A percentile compares a stretch with the other conserved stretches of the same genome.
Evolutionary conservation across 2,888 invertebrate species (phyloP).

Genomic region (Syrphus vitripennis): DNA sequence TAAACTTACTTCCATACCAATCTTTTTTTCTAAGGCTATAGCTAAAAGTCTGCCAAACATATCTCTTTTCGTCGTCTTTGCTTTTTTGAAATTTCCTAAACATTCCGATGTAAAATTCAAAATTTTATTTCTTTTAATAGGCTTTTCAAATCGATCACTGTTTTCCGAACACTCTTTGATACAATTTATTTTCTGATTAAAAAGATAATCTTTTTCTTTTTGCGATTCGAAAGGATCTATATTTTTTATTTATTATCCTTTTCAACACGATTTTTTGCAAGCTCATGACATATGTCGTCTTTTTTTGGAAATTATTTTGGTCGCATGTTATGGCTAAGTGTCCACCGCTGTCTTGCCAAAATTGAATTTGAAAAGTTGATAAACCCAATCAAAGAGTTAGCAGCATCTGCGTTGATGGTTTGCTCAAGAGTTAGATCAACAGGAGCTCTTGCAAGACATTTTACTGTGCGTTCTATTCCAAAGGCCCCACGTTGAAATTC

Average conservation of each 20-base stretch:
- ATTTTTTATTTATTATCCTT: constrained; percentile 6
- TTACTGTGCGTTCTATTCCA: too few relatives aligned
- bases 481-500: constrained; percentile 13
- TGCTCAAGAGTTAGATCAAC: too few relatives aligned
- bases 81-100: too few relatives aligned
- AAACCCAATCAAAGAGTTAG: too few relatives aligned
- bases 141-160: background rate
- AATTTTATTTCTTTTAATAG: background rate
- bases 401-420: too few relatives aligned
- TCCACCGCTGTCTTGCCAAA: too few relatives aligned
- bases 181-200: background rate
- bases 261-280: background rate
- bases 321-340: too few relatives aligned
- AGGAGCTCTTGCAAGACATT: too few relatives aligned
- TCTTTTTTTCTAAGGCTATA: constrained; percentile 25
- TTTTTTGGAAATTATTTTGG: too few relatives aligned
- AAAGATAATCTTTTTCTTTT: background rate
- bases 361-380: too few relatives aligned
- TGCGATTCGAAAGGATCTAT: background rate
- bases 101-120: background rate
- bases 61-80: too few relatives aligned
- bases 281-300: too few relatives aligned
- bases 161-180: background rate
- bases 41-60: constrained; percentile 18
- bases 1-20: background rate